Conservation (phyloP, 2,797 vertebrate genomes). For the Gallinago stenura region DNA sequence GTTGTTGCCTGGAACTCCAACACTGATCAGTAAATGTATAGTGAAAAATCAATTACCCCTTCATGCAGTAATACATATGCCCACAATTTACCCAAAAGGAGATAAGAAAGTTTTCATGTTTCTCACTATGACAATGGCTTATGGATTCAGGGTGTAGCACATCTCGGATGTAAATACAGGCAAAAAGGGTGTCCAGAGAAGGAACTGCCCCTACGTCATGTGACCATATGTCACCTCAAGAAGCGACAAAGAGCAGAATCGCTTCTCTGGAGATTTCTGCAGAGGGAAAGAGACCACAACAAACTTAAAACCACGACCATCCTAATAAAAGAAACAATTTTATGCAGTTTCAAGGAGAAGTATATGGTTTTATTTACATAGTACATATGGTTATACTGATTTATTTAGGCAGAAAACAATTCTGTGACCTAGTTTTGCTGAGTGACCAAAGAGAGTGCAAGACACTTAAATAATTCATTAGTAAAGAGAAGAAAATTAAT, state of each 20-base stretch:
- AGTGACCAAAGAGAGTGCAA: not conserved
- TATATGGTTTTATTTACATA: not conserved
- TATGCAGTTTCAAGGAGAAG: not conserved
- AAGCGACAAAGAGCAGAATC: not conserved
- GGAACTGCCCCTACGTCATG: not conserved
- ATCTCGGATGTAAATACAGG: fast-evolving
- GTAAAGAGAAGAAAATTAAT: not conserved
- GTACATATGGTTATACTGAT: not conserved
- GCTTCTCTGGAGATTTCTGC: not conserved
- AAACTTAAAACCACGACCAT: not conserved
- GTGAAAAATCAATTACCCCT: not conserved
- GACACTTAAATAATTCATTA: not conserved
- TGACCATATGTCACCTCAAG: not conserved
- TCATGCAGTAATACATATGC: not conserved
- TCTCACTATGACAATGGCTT: not conserved
- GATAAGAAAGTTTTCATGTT: not conserved
- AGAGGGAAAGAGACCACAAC: not conserved
- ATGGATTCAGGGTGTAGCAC: not conserved
- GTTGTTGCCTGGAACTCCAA: not conserved
- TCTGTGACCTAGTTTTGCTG: not conserved
- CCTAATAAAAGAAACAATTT: not conserved
- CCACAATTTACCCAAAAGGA: not conserved
- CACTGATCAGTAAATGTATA: not conserved
- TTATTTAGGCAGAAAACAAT: not conserved
- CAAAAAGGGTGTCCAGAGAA: not conserved